These are phyloP conservation scores for Gibbula magus DNA, from an alignment of 2,888 invertebrate species.

Conservation along the genomic window DNA sequence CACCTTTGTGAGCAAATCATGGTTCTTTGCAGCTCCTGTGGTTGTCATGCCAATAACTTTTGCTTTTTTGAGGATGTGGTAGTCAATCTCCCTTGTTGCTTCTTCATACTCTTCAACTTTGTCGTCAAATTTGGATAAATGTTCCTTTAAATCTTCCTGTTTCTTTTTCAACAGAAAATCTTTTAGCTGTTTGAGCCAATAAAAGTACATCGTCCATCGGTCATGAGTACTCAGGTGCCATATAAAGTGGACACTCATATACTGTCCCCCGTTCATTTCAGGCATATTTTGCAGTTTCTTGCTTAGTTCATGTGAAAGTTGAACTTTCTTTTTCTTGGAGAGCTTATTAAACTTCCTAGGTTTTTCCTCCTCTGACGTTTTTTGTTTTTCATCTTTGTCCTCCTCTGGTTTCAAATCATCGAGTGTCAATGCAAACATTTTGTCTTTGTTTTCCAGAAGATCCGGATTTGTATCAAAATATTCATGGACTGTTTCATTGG, in stretches of 20 bases:
- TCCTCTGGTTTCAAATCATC: neutral
- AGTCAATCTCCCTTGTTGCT: conserved; percentile 48
- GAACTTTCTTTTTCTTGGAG: conserved; percentile 37
- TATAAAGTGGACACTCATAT: conserved; percentile 46
- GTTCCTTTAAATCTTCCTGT: conserved; percentile 18
- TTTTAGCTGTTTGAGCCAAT: conserved; percentile 65
- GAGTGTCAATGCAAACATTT: neutral
- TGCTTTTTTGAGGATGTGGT: conserved; percentile 51
- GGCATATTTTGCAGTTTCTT: conserved; percentile 44
- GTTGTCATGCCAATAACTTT: conserved; percentile 72
- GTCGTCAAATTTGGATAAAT: conserved; percentile 39
- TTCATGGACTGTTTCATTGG: neutral
- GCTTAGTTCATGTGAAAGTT: conserved; percentile 39
- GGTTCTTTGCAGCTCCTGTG: conserved; percentile 69
- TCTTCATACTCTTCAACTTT: neutral
- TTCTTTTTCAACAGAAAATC: neutral
- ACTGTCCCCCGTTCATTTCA: conserved; percentile 57
- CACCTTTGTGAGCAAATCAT: conserved; percentile 76
- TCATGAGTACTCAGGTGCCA: conserved; percentile 60
- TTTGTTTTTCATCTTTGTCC: neutral
- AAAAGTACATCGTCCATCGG: conserved; percentile 76
- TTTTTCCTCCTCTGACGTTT: neutral
- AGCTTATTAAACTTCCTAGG: neutral
- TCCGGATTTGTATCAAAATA: neutral
- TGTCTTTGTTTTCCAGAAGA: neutral